phyloP scores from a whole-genome alignment of 35 echinoderm and acorn worm genomes.

The Lytechinus pictus region DNA sequence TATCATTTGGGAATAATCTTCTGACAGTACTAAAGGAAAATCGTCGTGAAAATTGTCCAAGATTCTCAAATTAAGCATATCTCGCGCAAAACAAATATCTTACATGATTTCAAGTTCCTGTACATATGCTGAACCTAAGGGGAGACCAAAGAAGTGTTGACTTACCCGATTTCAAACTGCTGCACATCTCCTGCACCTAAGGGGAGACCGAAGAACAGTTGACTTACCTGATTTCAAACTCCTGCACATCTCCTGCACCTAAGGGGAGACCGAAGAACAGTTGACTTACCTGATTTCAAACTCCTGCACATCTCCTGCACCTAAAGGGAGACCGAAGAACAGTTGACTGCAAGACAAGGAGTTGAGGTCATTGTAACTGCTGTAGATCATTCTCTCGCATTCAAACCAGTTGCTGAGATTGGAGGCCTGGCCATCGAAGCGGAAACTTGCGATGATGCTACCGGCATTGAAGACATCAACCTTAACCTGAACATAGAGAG shows the following conservation, averaged over 20 bases:
- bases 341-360: background rate
- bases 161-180: constrained; percentile 74
- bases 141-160: no score
- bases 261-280: no score
- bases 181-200: background rate
- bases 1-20: no score
- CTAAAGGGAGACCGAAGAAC: background rate
- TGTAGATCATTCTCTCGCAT: constrained; percentile 63
- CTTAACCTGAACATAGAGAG: constrained; percentile 57
- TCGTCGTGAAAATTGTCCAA: no score
- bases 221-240: constrained; percentile 58
- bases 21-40: no score
- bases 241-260: background rate
- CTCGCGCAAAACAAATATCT: no score
- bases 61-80: no score
- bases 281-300: constrained; percentile 73
- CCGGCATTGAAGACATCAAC: constrained; percentile 62
- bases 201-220: background rate
- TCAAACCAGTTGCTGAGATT: constrained; percentile 61
- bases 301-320: background rate
- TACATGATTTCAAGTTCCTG: no score
- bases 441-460: constrained; percentile 13
- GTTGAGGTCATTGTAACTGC: constrained; percentile 57
- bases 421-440: constrained; percentile 38
- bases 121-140: no score